Evolutionary conservation across 2,113 vertebrate genomes (phyloP).

Genomic region (Cavia porcellus): DNA sequence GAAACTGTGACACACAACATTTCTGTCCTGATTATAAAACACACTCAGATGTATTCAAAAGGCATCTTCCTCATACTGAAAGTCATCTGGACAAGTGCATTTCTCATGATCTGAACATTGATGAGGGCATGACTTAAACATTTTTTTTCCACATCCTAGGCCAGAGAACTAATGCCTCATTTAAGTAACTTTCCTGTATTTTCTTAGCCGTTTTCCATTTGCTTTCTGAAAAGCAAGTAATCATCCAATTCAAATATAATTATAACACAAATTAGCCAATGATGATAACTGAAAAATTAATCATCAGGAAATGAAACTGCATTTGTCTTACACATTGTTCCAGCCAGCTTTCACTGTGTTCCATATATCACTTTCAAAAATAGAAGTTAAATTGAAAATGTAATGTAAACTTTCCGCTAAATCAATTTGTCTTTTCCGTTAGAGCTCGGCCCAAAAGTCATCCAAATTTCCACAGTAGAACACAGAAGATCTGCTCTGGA

Average conservation of each 20-base stretch:
- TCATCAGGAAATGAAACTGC: slow-evolving; percentile 72
- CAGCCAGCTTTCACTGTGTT: slow-evolving; percentile 72
- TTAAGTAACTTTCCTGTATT: slow-evolving; percentile 83
- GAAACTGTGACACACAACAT: neutral
- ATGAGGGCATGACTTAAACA: slow-evolving; percentile 70
- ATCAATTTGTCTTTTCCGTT: slow-evolving; percentile 82
- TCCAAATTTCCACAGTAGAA: slow-evolving; percentile 80
- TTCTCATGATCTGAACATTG: slow-evolving; percentile 72
- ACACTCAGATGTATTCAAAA: neutral
- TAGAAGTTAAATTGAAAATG: slow-evolving; percentile 80
- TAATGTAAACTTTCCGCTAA: slow-evolving; percentile 77
- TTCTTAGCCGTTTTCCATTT: slow-evolving; percentile 76
- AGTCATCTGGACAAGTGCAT: slow-evolving; percentile 70
- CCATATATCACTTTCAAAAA: slow-evolving; percentile 80
- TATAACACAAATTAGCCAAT: slow-evolving; percentile 77
- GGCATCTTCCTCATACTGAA: neutral
- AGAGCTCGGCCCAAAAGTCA: slow-evolving; percentile 66
- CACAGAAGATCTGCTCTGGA: slow-evolving; percentile 73
- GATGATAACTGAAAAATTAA: slow-evolving; percentile 78
- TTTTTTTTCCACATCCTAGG: slow-evolving; percentile 76
- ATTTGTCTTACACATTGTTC: slow-evolving; percentile 74
- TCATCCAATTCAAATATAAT: slow-evolving; percentile 81
- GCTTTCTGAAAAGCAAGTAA: slow-evolving; percentile 79
- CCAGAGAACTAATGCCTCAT: slow-evolving; percentile 79
- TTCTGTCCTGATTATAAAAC: slow-evolving; percentile 45